These are phyloP conservation scores for Brassicogethes aeneus DNA, from an alignment of 2,888 invertebrate species.

Conservation along the genomic window DNA sequence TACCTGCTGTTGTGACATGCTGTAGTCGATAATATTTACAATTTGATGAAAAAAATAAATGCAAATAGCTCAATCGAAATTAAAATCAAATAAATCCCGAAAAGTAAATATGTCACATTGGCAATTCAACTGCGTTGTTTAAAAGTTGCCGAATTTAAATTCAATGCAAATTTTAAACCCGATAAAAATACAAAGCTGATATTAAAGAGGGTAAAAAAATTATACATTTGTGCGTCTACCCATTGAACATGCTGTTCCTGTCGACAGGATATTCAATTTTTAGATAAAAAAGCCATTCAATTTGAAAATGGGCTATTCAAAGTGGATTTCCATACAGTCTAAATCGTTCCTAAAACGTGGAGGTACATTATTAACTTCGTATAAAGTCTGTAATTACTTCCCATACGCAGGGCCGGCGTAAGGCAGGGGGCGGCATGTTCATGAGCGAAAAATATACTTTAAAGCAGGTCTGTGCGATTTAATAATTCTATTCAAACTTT, in stretches of 20 bases:
- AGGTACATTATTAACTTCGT: background rate
- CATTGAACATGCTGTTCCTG: background rate
- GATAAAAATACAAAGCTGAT: slow-evolving; percentile 11
- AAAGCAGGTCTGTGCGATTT: no score
- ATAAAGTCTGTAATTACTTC: background rate
- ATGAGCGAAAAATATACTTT: no score
- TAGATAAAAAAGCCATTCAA: slow-evolving; percentile 1
- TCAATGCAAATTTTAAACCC: slow-evolving; percentile 13
- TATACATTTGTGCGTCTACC: slow-evolving; percentile 1
- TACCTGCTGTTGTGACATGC: no score
- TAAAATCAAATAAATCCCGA: background rate
- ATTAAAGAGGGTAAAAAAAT: slow-evolving; percentile 9
- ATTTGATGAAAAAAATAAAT: background rate
- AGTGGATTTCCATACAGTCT: background rate
- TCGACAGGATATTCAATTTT: background rate
- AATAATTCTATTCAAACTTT: no score
- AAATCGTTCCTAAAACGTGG: background rate
- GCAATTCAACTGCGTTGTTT: slow-evolving; percentile 9
- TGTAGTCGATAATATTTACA: no score
- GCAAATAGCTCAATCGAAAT: background rate
- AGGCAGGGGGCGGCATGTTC: no score
- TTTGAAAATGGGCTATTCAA: slow-evolving; percentile 2
- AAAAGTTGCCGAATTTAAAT: slow-evolving; percentile 11
- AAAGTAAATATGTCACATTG: slow-evolving; percentile 4
- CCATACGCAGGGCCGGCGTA: no score